Percentiles rank a stretch among this genome's conserved stretches.
Evolutionary conservation across 1,140 invertebrate genomes (phyloP).

Genomic region (Diabrotica virgifera): DNA sequence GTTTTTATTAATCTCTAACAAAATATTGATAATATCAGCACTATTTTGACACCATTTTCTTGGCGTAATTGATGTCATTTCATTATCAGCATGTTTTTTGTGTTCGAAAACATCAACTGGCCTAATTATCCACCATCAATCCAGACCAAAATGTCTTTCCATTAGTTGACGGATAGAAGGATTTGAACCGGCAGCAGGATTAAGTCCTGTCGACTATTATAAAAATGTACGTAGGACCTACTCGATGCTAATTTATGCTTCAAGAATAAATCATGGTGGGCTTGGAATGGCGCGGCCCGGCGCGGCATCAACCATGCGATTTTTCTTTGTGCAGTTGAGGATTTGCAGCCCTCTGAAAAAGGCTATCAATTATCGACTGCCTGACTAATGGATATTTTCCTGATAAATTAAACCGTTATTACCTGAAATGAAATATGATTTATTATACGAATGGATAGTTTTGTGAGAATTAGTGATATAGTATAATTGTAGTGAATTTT

Average conservation of each 20-base stretch:
- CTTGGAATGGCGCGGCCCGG: neutral
- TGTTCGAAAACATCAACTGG: neutral
- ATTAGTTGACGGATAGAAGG: neutral
- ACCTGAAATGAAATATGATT: conserved; percentile 11
- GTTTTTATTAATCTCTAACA: too few relatives aligned
- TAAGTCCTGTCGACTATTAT: conserved; percentile 3
- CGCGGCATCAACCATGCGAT: neutral
- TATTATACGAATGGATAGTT: neutral
- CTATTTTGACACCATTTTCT: too few relatives aligned
- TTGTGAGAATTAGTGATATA: neutral
- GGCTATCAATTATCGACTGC: conserved; percentile 14
- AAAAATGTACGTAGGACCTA: conserved; percentile 4
- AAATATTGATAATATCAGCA: too few relatives aligned
- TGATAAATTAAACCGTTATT: conserved; percentile 4
- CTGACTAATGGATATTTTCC: conserved; percentile 14
- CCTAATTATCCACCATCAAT: neutral
- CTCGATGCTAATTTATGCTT: conserved; percentile 10
- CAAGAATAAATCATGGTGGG: neutral
- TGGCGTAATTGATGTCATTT: too few relatives aligned
- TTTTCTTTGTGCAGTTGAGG: conserved; percentile 7
- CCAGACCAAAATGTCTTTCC: neutral
- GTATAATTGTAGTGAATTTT: too few relatives aligned
- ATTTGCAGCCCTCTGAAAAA: conserved; percentile 6
- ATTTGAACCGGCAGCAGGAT: neutral
- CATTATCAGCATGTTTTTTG: too few relatives aligned